These are phyloP conservation scores for Drosophila willistoni DNA, from an alignment of 1,140 invertebrate species.

Conservation along the genomic window DNA sequence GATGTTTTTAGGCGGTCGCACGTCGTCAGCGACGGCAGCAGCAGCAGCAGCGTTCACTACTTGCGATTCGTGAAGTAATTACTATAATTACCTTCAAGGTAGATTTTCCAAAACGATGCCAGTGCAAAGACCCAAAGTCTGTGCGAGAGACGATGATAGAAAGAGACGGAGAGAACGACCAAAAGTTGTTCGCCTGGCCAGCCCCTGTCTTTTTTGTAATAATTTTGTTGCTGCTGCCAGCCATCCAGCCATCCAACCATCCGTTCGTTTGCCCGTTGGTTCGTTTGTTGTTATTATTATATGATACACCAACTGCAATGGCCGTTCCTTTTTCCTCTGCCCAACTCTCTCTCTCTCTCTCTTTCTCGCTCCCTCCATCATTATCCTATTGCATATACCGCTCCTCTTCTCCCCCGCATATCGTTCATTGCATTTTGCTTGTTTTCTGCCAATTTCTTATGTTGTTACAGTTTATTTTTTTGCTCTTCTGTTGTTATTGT, in stretches of 20 bases:
- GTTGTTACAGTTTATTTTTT: conserved; percentile 39
- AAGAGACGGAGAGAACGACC: conserved; percentile 7
- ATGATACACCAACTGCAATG: conserved; percentile 78
- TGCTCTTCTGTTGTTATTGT: conserved; percentile 19
- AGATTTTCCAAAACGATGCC: conserved; percentile 83
- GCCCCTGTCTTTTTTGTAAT: conserved; percentile 65
- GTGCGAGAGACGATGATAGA: not conserved
- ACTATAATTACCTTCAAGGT: conserved; percentile 83
- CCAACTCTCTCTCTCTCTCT: not conserved
- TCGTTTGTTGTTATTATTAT: conserved; percentile 77
- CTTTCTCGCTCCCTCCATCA: not conserved
- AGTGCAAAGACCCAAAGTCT: conserved; percentile 28
- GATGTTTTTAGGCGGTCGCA: conserved; percentile 82
- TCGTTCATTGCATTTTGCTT: conserved; percentile 72
- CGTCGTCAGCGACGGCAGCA: conserved; percentile 68
- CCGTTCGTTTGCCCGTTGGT: conserved; percentile 19
- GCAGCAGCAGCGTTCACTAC: conserved; percentile 69
- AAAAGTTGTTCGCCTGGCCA: conserved; percentile 54
- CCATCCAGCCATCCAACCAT: conserved; percentile 3
- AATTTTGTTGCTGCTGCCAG: conserved; percentile 56
- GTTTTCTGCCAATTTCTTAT: conserved; percentile 44
- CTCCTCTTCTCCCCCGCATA: conserved; percentile 36
- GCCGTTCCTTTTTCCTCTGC: conserved; percentile 39
- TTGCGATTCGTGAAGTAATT: conserved; percentile 83
- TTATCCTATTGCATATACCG: conserved; percentile 12